phyloP scores from a whole-genome alignment of 2,113 vertebrate genomes.

The Oncorhynchus clarkii region DNA sequence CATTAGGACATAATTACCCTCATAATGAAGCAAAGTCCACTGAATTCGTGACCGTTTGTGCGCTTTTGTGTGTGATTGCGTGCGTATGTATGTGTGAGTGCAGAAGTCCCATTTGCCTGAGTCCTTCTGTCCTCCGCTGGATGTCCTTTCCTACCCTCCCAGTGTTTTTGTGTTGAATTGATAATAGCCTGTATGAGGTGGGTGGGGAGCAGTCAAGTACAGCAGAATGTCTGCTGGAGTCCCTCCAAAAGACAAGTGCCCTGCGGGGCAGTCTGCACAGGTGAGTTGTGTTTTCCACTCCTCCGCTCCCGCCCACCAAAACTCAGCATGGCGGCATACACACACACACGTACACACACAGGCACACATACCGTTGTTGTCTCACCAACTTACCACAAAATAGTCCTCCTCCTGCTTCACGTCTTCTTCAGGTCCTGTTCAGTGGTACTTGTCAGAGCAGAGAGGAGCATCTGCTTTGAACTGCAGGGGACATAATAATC shows the following conservation, averaged over 20 bases:
- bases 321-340: slow-evolving; percentile 55
- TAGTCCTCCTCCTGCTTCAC: slow-evolving; percentile 43
- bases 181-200: slow-evolving; percentile 62
- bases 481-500: slow-evolving; percentile 60
- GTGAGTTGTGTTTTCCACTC: slow-evolving; percentile 60
- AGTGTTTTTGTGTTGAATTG: slow-evolving; percentile 43
- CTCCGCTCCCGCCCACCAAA: slow-evolving; percentile 61
- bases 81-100: neutral
- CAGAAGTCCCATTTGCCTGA: neutral
- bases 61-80: neutral
- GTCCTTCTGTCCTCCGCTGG: slow-evolving; percentile 32
- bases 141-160: slow-evolving; percentile 21
- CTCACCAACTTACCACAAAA: slow-evolving; percentile 71
- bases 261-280: slow-evolving; percentile 18
- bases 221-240: neutral
- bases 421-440: slow-evolving; percentile 26
- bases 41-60: neutral
- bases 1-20: neutral
- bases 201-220: slow-evolving; percentile 25
- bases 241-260: neutral
- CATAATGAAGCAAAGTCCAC: neutral
- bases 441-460: slow-evolving; percentile 39
- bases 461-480: slow-evolving; percentile 68
- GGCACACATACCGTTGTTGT: slow-evolving; percentile 47
- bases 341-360: neutral